These are phyloP conservation scores for Alouatta palliata DNA, from an alignment of 2,113 vertebrate species.

Conservation along the genomic window DNA sequence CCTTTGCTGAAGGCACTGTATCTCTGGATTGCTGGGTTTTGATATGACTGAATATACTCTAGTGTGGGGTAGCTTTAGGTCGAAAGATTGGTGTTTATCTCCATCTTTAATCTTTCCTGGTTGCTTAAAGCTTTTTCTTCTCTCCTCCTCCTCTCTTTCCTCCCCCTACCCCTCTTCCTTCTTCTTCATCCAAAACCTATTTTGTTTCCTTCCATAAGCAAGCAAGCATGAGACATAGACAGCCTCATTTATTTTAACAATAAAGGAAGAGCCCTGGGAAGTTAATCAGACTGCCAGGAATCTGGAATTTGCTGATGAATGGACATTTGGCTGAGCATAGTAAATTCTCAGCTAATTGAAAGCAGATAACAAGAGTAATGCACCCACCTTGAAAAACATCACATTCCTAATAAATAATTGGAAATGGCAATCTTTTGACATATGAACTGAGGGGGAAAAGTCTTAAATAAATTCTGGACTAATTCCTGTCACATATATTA, in stretches of 20 bases:
- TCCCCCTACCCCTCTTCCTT: background rate
- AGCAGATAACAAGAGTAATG: conserved; percentile 87
- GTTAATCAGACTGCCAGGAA: conserved; percentile 86
- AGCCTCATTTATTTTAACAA: conserved; percentile 83
- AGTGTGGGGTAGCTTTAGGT: background rate
- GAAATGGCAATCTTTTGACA: conserved; percentile 83
- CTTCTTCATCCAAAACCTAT: conserved; percentile 56
- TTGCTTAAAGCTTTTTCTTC: background rate
- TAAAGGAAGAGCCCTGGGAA: conserved; percentile 85
- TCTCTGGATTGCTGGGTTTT: background rate
- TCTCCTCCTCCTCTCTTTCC: background rate
- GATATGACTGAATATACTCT: background rate
- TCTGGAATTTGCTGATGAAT: conserved; percentile 89
- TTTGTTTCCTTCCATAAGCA: conserved; percentile 79
- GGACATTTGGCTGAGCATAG: conserved; percentile 85
- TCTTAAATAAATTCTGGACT: conserved; percentile 82
- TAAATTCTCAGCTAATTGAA: conserved; percentile 89
- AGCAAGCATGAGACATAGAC: conserved; percentile 78
- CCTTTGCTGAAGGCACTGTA: background rate
- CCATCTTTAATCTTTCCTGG: conserved; percentile 28
- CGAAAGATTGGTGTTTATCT: background rate
- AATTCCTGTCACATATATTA: conserved; percentile 84
- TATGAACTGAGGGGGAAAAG: conserved; percentile 78
- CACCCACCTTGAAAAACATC: conserved; percentile 87
- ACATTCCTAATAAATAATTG: conserved; percentile 87